These are phyloP conservation scores for Sycophaga agraensis DNA, from an alignment of 1,140 invertebrate genomes.

Conservation along the genomic window DNA sequence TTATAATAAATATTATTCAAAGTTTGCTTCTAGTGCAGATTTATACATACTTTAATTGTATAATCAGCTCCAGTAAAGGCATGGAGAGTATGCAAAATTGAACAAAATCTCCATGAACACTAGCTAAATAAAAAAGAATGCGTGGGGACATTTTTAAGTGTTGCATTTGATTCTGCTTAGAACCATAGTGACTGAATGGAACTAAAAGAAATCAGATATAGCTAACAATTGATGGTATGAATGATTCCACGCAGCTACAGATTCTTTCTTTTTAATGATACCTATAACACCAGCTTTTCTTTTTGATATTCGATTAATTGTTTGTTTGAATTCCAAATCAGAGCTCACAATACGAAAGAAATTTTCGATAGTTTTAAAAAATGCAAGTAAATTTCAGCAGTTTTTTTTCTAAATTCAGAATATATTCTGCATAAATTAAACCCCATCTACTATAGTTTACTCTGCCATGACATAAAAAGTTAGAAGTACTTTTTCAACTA, in stretches of 20 bases:
- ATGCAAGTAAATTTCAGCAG: not conserved
- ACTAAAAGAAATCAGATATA: not conserved
- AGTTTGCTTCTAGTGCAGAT: too few relatives aligned
- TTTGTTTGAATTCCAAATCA: constrained; percentile 2
- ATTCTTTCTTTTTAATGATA: not conserved
- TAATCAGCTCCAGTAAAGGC: too few relatives aligned
- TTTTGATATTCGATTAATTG: not conserved
- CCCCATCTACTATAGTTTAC: constrained; percentile 27
- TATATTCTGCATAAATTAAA: constrained; percentile 18
- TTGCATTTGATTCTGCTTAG: too few relatives aligned
- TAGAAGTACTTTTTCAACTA: constrained; percentile 19
- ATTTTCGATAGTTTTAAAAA: too few relatives aligned
- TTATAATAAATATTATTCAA: too few relatives aligned
- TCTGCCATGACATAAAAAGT: constrained; percentile 20
- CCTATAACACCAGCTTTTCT: not conserved
- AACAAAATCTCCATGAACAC: too few relatives aligned
- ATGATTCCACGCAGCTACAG: not conserved
- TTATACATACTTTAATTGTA: too few relatives aligned
- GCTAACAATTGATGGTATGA: not conserved
- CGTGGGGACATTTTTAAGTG: too few relatives aligned
- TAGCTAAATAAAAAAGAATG: too few relatives aligned
- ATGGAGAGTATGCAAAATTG: too few relatives aligned
- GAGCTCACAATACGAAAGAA: not conserved
- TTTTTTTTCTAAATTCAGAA: not conserved
- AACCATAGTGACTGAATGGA: too few relatives aligned